These are phyloP conservation scores for Eulemur rubriventer DNA, from an alignment of 2,797 vertebrate species.

Conservation along the genomic window DNA sequence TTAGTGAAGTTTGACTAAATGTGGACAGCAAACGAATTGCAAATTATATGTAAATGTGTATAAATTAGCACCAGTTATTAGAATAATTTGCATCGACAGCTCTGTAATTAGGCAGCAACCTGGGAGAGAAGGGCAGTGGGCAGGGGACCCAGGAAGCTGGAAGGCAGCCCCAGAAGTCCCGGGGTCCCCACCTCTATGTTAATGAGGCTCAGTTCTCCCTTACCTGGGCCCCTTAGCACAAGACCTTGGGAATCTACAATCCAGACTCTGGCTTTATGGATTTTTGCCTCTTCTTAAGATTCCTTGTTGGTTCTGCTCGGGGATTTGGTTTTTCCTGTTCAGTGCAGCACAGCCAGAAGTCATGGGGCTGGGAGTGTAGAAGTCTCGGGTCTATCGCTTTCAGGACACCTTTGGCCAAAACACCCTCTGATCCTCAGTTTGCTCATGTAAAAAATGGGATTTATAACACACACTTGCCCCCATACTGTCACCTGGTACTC, in stretches of 20 bases:
- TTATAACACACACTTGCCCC: not conserved
- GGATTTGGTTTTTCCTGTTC: not conserved
- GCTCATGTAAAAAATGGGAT: slow-evolving; percentile 12
- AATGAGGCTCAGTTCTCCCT: slow-evolving; percentile 45
- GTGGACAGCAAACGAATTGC: slow-evolving; percentile 74
- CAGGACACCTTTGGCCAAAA: not conserved
- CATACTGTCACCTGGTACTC: not conserved
- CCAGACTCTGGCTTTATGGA: not conserved
- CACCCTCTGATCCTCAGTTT: not conserved
- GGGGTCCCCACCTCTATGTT: slow-evolving; percentile 68
- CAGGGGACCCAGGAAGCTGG: slow-evolving; percentile 54
- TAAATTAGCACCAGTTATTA: slow-evolving; percentile 78
- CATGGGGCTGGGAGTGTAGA: not conserved
- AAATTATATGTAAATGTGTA: slow-evolving; percentile 79
- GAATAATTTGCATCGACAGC: slow-evolving; percentile 77
- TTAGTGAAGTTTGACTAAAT: slow-evolving; percentile 71
- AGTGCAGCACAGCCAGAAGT: not conserved
- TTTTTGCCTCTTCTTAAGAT: not conserved
- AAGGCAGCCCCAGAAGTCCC: slow-evolving; percentile 54
- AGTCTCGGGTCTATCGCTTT: not conserved
- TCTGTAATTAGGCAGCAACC: slow-evolving; percentile 76
- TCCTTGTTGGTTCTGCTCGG: not conserved
- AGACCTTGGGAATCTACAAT: slow-evolving; percentile 20
- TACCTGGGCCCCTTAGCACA: slow-evolving; percentile 13
- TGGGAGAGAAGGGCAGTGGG: slow-evolving; percentile 74